Conservation (phyloP, 2,888 invertebrate species). For the Aricia artaxerxes region DNA sequence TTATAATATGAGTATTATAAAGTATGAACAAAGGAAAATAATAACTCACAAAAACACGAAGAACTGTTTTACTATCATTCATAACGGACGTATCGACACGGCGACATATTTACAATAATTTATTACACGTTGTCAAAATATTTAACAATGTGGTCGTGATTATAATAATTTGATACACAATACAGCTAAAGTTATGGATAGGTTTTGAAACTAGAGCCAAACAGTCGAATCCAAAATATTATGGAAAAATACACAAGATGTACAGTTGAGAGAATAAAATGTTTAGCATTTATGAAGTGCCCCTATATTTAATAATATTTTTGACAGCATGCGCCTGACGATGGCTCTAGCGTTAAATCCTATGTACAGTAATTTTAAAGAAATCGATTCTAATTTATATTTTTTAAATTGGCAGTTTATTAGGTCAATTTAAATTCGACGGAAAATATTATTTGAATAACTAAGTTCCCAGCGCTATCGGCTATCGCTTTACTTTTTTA, state of each 20-base stretch:
- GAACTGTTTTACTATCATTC: slow-evolving; percentile 74
- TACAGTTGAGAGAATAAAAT: neutral
- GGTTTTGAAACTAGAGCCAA: slow-evolving; percentile 14
- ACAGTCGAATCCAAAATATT: neutral
- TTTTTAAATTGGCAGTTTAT: slow-evolving; percentile 14
- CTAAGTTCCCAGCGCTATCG: neutral
- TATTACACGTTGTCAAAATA: slow-evolving; percentile 44
- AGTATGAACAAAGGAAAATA: slow-evolving; percentile 44
- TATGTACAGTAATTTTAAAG: slow-evolving; percentile 2
- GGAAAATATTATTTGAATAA: neutral
- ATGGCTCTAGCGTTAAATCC: neutral
- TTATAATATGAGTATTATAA: no score
- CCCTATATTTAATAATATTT: neutral
- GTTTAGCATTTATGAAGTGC: neutral
- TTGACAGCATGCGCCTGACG: neutral
- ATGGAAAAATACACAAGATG: neutral
- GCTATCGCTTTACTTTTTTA: neutral
- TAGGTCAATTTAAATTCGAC: neutral
- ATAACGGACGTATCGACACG: slow-evolving; percentile 76
- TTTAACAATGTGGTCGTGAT: slow-evolving; percentile 40
- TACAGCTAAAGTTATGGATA: neutral
- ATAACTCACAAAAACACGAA: slow-evolving; percentile 68
- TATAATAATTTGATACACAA: slow-evolving; percentile 32
- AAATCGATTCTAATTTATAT: neutral
- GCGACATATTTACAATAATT: slow-evolving; percentile 70